Evolutionary conservation across 1,140 invertebrate species (phyloP).

Genomic region (Ceratina calcarata): DNA sequence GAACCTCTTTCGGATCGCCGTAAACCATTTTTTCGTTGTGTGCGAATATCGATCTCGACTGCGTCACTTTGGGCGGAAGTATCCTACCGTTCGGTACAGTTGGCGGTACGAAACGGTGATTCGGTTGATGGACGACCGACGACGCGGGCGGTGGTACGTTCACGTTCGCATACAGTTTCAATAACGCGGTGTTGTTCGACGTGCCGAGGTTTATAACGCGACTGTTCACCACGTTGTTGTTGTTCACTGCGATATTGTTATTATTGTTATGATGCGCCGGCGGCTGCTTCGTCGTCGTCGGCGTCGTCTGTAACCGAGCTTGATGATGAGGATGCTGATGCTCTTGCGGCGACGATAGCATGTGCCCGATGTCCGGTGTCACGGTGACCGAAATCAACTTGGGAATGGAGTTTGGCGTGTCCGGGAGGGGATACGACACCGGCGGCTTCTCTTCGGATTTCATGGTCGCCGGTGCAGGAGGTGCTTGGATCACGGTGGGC

Average conservation of each 20-base stretch:
- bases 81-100: slow-evolving; percentile 66
- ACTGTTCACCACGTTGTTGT: slow-evolving; percentile 63
- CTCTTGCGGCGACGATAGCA: slow-evolving; percentile 75
- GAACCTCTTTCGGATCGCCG: slow-evolving; percentile 86
- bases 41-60: slow-evolving; percentile 84
- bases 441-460: slow-evolving; percentile 66
- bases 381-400: slow-evolving; percentile 81
- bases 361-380: slow-evolving; percentile 80
- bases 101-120: slow-evolving; percentile 68
- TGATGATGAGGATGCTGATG: slow-evolving; percentile 60
- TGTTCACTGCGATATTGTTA: slow-evolving; percentile 56
- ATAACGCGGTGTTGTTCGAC: slow-evolving; percentile 79
- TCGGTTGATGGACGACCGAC: slow-evolving; percentile 43
- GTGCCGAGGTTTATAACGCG: slow-evolving; percentile 80
- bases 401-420: slow-evolving; percentile 64
- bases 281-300: slow-evolving; percentile 46
- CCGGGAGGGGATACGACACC: slow-evolving; percentile 52
- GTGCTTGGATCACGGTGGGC: slow-evolving; percentile 71
- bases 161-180: slow-evolving; percentile 80
- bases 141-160: slow-evolving; percentile 55
- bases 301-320: slow-evolving; percentile 38
- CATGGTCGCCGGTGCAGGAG: slow-evolving; percentile 61
- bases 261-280: slow-evolving; percentile 59
- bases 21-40: slow-evolving; percentile 85
- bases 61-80: slow-evolving; percentile 83